Evolutionary conservation across 2,797 vertebrate species (phyloP), one percentile per base, ranked within the genome.

Genomic region (Dipus sagitta): DNA sequence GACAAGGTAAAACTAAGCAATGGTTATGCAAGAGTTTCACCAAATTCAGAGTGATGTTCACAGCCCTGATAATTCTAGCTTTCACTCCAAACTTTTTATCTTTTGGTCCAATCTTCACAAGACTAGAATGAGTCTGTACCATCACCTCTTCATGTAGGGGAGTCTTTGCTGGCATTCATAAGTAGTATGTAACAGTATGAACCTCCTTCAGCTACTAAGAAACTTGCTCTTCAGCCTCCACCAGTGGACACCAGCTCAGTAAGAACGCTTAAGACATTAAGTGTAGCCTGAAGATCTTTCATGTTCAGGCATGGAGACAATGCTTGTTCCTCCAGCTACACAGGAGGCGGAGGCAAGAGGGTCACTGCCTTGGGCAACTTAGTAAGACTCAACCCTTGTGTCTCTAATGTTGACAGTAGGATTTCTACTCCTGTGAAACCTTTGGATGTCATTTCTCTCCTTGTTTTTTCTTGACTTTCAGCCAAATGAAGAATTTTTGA

Each of bases 21-120:
- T 98, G 93, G 97, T 99, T 99, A 96, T 99, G 99, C 79, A 99
- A 98, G 97, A 99, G 99, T 97, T 99, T 99, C 94, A 99, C 98
- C 93, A 99, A 98, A 97, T 98, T 99, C 89, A 99, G 65, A 0
- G 99, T 99, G 98, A 99, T 96, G 89, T 98, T 99, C 92, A 99
- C 97, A 95, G 98, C 98, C 84, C 99, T 99, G 70, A 98, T 99
- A 97, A 99, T 98, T 97, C 99, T 99, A 3, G 99, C 99, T 97
- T 99, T 99, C 97, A 99, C 97, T 80, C 99, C 47, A 99, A 98
- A 99, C 99, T 97, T 99, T 99, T 96, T 97, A 99, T 99, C 99
- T 99, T 99, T 99, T 21, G 98, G 99, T 97, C 99, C 99, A 90
- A 99, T 98, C 98, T 99, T 99, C 94, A 99, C 99, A 91, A 99